Evolutionary conservation across 2,888 invertebrate genomes (phyloP), one percentile per base, ranked within the genome.

Genomic region (Notodonta dromedarius): DNA sequence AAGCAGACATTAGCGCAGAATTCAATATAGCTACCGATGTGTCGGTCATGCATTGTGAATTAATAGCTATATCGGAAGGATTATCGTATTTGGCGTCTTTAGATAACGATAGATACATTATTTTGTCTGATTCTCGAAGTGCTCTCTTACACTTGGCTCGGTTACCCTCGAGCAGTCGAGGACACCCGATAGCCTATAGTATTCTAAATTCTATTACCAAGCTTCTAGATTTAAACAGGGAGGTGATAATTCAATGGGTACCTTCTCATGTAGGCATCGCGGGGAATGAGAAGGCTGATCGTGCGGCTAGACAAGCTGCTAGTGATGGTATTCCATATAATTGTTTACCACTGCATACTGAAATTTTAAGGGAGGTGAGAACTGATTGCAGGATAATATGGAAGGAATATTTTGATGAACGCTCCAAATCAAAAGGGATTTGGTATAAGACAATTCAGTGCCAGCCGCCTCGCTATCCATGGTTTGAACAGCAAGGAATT

Each of bases 191-290:
- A 39, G 39, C 39, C 39, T 39, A 59, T n/a, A 11, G 7, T 8
- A 56, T 59, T 12, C n/a, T 59, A 5, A 11, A 52, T n/a, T 32
- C 32, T 4, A 52, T 52, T 11, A 5, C 4, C 5, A 14, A 32
- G 32, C 32, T 52, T 11, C n/a, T 13, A n/a, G 39, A 14, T 14
- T 46, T 9, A 24, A 39, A 42, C 11, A 24, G 0, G 32, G 7
- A 39, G 24, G 42, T 59, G 14, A n/a, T 39, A 32, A 7, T 59
- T n/a, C 58, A 59, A 59, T 59, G 54, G 58, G 5, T 59, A 3
- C 54, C 58, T 14, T 46, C 58, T 12, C 24, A 24, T 24, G 24
- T 24, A 24, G 24, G 24, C 24, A 24, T 24, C 24, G 24, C 24
- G 24, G 24, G 16, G n/a, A 59, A 59, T 8, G 54, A 59, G 12